Base-by-base conservation (phyloP, 2,113 vertebrate species). In the Ia io region DNA sequence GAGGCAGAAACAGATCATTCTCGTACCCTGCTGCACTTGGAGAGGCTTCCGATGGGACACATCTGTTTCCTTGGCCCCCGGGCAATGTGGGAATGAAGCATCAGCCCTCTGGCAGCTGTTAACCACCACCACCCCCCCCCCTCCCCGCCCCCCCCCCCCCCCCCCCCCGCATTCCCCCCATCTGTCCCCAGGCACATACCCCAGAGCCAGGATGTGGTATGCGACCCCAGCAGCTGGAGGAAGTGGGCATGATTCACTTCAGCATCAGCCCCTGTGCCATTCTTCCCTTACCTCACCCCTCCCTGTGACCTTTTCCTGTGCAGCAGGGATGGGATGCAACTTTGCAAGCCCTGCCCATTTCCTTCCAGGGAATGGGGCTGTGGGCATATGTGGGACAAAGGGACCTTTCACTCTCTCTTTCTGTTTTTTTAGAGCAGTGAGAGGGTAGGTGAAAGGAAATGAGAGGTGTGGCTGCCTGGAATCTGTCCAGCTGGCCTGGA, bases 191-290 rank as follows among this genome's bases (percentile, higher is more conserved):
- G 28, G 14, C 35, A 16, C 69, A 28, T 25, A 32, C 79, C 6
- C 9, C 59, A 88, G 84, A 80, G 56, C 80, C 9, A 0, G 56
- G 56, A 56, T 53, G 16, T 78, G 78, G 83, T 44, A 11, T 17
- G 8, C 40, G 16, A 42, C 65, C 59, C n/a, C 12, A 67, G 82
- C 95, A 93, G 70, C 93, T 88, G 90, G 71, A 1, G 56, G 93
- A 96, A 90, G 51, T 67, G 83, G 70, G 47, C 32, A 37, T 97
- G 97, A 96, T 71, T 97, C 97, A 97, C 59, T 70, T 44, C 25
- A 65, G 74, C 44, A 16, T 86, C 40, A 86, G 78, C 40, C 23
- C 76, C 90, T 67, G 53, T 65, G 53, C 90, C 77, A 40, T 88
- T 51, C 77, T 84, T 25, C 78, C 69, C 3, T 32, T 30, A 6